Evolutionary conservation across 1,140 invertebrate species (phyloP).

Genomic region (Neomicropteryx cornuta): DNA sequence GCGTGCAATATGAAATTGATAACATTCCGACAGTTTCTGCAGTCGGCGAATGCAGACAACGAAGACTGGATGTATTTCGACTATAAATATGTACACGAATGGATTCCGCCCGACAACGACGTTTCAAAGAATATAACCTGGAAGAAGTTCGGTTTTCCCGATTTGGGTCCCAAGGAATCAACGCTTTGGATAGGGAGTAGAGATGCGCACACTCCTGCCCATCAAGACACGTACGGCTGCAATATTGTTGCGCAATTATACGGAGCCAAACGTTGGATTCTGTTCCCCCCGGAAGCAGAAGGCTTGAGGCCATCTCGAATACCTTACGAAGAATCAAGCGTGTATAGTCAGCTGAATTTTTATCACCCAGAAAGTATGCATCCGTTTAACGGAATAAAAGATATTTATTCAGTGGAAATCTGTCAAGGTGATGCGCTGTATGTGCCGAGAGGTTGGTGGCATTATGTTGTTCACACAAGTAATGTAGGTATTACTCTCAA

Average conservation of each 20-base stretch:
- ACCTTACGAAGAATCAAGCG: constrained; percentile 94
- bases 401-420: constrained; percentile 44
- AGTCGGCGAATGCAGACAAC: constrained; percentile 23
- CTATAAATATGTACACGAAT: constrained; percentile 70
- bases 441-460: constrained; percentile 91
- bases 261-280: constrained; percentile 86
- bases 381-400: constrained; percentile 24
- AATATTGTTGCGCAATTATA: constrained; percentile 84
- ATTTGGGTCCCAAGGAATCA: constrained; percentile 54
- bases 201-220: constrained; percentile 86
- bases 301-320: constrained; percentile 71
- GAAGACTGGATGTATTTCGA: constrained; percentile 70
- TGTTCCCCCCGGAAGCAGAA: constrained; percentile 75
- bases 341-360: constrained; percentile 81
- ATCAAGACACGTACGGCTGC: constrained; percentile 88
- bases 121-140: constrained; percentile 54
- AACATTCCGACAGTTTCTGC: constrained; percentile 52
- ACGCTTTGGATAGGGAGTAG: constrained; percentile 85
- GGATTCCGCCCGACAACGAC: constrained; percentile 48
- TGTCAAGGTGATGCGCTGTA: constrained; percentile 78
- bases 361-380: constrained; percentile 44
- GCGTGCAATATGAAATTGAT: constrained; percentile 41
- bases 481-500: constrained; percentile 70
- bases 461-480: constrained; percentile 80
- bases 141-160: constrained; percentile 62